Evolutionary conservation across 2,113 vertebrate genomes (phyloP), one percentile per base, ranked within the genome.

Genomic region (Passer montanus): DNA sequence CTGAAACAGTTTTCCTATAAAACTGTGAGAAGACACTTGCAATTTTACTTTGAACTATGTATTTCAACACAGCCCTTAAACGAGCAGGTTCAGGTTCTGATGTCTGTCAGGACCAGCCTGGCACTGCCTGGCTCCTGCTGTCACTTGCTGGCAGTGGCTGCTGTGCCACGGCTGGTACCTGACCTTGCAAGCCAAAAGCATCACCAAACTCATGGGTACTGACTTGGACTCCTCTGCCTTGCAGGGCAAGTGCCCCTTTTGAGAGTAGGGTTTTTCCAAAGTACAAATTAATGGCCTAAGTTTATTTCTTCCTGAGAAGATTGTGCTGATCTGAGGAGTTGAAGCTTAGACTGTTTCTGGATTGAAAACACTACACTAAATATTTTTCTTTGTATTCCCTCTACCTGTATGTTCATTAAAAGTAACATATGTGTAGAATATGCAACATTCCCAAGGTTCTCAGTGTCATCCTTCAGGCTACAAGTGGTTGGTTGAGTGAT

Each of bases 81-180:
- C 1, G 15, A 33, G 21, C 11, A 64, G 30, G 68, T 53, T 76
- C 17, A 23, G 17, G 21, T 60, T 66, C 76, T 89, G 46, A 9
- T 56, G 16, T 35, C 41, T 56, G 53, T 64, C 9, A 14, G 30
- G 63, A 73, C 49, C 39, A 73, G 59, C 84, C 35, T 56, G 72
- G 82, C 75, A 27, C 41, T 1, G 7, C 31, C 82, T 69, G 74
- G 10, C 67, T 6, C 28, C 47, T n/a, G 10, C 43, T 68, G 58
- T 47, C 7, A 0, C 66, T 28, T 67, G 28, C 58, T 5, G 11
- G 41, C 43, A 3, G 7, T 19, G 49, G 55, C 63, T 68, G 28
- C 37, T 53, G 33, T 60, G 41, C 39, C 1, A 3, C 6, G 6
- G 0, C 44, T 53, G 8, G 7, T 39, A 21, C 37, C n/a, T 56